phyloP scores from a whole-genome alignment of 2,888 invertebrate genomes.

The Steinernema hermaphroditum region DNA sequence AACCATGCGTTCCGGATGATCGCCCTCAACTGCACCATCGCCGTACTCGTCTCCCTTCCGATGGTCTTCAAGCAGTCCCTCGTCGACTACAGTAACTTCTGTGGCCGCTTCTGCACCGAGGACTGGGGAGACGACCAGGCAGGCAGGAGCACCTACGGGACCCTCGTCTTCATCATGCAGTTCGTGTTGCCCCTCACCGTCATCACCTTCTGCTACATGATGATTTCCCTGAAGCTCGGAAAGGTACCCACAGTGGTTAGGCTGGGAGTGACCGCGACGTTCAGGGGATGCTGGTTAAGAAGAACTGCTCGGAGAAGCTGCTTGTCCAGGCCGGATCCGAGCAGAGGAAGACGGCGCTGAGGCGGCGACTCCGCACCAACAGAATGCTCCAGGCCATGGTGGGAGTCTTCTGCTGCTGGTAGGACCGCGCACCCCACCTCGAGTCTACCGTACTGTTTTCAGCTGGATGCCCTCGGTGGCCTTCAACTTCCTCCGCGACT shows the following conservation, averaged over 20 bases:
- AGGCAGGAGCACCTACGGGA: slow-evolving; percentile 53
- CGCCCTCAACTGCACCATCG: slow-evolving; percentile 52
- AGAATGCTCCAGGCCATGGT: slow-evolving; percentile 81
- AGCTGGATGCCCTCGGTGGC: slow-evolving; percentile 74
- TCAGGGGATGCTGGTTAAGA: slow-evolving; percentile 52
- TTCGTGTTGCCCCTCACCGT: slow-evolving; percentile 62
- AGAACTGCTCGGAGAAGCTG: slow-evolving; percentile 33
- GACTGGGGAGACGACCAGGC: slow-evolving; percentile 55
- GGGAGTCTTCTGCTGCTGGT: slow-evolving; percentile 39
- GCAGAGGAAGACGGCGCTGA: slow-evolving; percentile 66
- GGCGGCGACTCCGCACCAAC: slow-evolving; percentile 87
- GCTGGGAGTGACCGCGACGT: slow-evolving; percentile 8
- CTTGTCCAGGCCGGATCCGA: slow-evolving; percentile 47
- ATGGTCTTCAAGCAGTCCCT: slow-evolving; percentile 56
- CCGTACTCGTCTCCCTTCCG: slow-evolving; percentile 56
- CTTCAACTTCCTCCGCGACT: slow-evolving; percentile 64
- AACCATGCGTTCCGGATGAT: slow-evolving; percentile 59
- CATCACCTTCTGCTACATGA: slow-evolving; percentile 61
- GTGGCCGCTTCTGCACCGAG: slow-evolving; percentile 60
- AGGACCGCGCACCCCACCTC: slow-evolving; percentile 66
- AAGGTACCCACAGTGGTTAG: slow-evolving; percentile 39
- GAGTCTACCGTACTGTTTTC: slow-evolving; percentile 77
- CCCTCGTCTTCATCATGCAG: slow-evolving; percentile 60
- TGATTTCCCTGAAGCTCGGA: slow-evolving; percentile 59
- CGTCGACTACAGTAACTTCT: slow-evolving; percentile 41